These are phyloP conservation scores for Gobio occitaniae DNA, from an alignment of 2,797 vertebrate species.

Conservation along the genomic window DNA sequence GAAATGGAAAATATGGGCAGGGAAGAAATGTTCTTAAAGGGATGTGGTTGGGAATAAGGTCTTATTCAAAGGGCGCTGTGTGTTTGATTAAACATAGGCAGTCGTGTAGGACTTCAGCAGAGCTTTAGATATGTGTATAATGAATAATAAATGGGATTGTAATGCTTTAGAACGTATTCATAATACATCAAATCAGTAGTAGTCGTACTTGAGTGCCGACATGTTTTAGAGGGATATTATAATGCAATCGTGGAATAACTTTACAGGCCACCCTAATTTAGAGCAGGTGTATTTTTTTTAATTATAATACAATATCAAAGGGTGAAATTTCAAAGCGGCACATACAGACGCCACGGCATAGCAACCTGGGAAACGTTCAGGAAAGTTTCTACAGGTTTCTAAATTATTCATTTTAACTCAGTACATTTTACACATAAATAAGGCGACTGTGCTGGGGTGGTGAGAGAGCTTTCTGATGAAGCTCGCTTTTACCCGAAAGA, in stretches of 20 bases:
- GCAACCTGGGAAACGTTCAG: slow-evolving; percentile 21
- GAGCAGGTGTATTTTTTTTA: slow-evolving; percentile 36
- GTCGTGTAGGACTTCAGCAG: slow-evolving; percentile 29
- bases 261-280: slow-evolving; percentile 43
- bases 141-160: slow-evolving; percentile 56
- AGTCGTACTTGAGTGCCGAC: slow-evolving; percentile 25
- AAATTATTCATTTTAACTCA: slow-evolving; percentile 39
- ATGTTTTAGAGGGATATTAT: slow-evolving; percentile 41
- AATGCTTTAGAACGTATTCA: slow-evolving; percentile 39
- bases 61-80: not conserved
- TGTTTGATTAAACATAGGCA: slow-evolving; percentile 39
- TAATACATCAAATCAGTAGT: slow-evolving; percentile 50
- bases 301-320: slow-evolving; percentile 33
- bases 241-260: slow-evolving; percentile 51
- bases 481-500: not conserved
- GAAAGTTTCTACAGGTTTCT: slow-evolving; percentile 37
- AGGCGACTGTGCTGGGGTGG: slow-evolving; percentile 13
- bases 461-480: not conserved
- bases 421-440: slow-evolving; percentile 42
- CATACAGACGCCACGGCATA: not conserved
- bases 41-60: slow-evolving; percentile 23
- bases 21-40: slow-evolving; percentile 39
- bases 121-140: slow-evolving; percentile 39
- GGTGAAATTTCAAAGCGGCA: not conserved
- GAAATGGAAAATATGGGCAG: slow-evolving; percentile 48